These are phyloP conservation scores for Mactromeris polynyma DNA, from an alignment of 2,888 invertebrate species.

Conservation along the genomic window DNA sequence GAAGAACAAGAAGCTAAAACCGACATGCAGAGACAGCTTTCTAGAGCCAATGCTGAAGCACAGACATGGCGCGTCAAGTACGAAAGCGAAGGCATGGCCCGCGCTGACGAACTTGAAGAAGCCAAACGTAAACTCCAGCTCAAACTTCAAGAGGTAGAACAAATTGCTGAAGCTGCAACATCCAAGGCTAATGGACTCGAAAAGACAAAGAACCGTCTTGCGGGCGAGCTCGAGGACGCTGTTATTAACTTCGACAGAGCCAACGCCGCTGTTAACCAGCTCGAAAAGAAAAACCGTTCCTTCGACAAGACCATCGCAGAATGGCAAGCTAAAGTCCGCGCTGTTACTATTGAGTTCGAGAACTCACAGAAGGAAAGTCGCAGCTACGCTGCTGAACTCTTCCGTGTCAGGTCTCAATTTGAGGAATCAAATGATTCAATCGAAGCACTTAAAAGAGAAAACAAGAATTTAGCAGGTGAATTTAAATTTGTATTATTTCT, in stretches of 20 bases:
- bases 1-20: constrained; percentile 99
- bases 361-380: constrained; percentile 99
- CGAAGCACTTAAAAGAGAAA: constrained; percentile 99
- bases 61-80: constrained; percentile 99
- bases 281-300: constrained; percentile 99
- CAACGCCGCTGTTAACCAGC: constrained; percentile 91
- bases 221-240: constrained; percentile 98
- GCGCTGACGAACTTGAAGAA: constrained; percentile 88
- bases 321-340: constrained; percentile 99
- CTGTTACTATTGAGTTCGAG: constrained; percentile 95
- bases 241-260: constrained; percentile 97
- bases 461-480: constrained; percentile 96
- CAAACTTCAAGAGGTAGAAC: constrained; percentile 98
- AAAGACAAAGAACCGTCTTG: constrained; percentile 98
- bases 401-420: constrained; percentile 98
- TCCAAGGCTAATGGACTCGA: constrained; percentile 97
- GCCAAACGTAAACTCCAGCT: constrained; percentile 91
- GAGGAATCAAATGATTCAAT: constrained; percentile 99
- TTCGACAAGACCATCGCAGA: constrained; percentile 99
- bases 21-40: constrained; percentile 99
- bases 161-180: constrained; percentile 98
- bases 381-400: constrained; percentile 99
- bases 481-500: constrained; percentile 1
- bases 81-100: constrained; percentile 93
- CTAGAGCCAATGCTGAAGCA: constrained; percentile 99